Conservation (phyloP, 1,140 invertebrate genomes). For the Parasteatoda tepidariorum region DNA sequence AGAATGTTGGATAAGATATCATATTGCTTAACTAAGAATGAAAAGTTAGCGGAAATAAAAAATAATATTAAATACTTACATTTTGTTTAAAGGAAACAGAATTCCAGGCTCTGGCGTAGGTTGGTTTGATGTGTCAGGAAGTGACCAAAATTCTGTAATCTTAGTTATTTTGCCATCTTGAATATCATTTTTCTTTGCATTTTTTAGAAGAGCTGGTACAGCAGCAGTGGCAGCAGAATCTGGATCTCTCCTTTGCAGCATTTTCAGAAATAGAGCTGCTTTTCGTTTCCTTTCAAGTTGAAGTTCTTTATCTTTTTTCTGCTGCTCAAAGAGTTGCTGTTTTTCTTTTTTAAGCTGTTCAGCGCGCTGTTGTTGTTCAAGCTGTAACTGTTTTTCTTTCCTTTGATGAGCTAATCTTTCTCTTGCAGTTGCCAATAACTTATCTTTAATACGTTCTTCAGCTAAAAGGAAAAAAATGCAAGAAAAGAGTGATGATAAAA, state of each 20-base stretch:
- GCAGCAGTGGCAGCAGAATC: neutral
- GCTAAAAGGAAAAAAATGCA: slow-evolving; percentile 65
- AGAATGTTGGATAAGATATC: too few species aligned
- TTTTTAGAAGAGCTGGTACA: neutral
- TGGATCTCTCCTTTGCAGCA: slow-evolving; percentile 64
- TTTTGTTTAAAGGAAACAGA: slow-evolving; percentile 1
- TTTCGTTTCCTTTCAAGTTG: slow-evolving; percentile 79
- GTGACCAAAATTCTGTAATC: neutral
- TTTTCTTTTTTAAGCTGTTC: slow-evolving; percentile 65
- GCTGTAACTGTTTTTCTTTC: slow-evolving; percentile 76
- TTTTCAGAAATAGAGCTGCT: slow-evolving; percentile 70
- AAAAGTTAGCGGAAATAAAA: too few species aligned
- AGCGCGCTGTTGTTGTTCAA: slow-evolving; percentile 72
- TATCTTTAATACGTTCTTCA: slow-evolving; percentile 77
- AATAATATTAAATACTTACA: neutral
- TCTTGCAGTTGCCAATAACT: slow-evolving; percentile 73
- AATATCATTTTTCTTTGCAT: neutral
- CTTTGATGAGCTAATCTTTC: slow-evolving; percentile 68
- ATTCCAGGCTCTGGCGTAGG: neutral
- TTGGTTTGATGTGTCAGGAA: neutral
- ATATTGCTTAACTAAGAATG: too few species aligned
- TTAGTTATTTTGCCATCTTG: neutral
- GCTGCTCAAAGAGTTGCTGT: slow-evolving; percentile 18
- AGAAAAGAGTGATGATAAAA: neutral
- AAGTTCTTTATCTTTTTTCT: slow-evolving; percentile 73